A percentile compares a stretch with the other conserved stretches of the same genome.
These are phyloP conservation scores for Conops quadrifasciatus DNA, from an alignment of 2,888 invertebrate genomes.

Conservation along the genomic window DNA sequence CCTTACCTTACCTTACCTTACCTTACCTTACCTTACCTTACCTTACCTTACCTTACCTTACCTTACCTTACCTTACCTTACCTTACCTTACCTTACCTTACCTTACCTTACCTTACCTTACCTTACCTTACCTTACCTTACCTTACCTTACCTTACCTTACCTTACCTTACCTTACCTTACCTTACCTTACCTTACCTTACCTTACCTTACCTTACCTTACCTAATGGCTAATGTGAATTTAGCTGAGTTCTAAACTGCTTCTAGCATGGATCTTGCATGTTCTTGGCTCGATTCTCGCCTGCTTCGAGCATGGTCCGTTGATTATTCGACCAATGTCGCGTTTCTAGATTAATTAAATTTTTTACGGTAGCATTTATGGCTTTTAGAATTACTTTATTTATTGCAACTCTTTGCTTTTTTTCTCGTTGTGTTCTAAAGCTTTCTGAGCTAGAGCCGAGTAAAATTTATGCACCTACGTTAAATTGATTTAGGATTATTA, in stretches of 20 bases:
- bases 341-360: conserved; percentile 7
- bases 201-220: conserved; percentile 10
- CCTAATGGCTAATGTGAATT: no score
- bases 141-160: conserved; percentile 10
- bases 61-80: conserved; percentile 11
- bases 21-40: conserved; percentile 12
- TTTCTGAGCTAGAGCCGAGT: neutral
- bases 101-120: conserved; percentile 14
- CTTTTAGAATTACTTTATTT: neutral
- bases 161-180: conserved; percentile 32
- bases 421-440: no score
- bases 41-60: conserved; percentile 7
- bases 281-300: no score
- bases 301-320: neutral
- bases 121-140: conserved; percentile 12
- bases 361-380: conserved; percentile 1
- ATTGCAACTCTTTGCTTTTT: neutral
- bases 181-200: conserved; percentile 20
- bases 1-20: conserved; percentile 11
- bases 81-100: conserved; percentile 7
- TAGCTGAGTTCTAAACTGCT: no score
- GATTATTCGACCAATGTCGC: neutral
- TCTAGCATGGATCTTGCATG: no score
- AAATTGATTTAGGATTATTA: conserved; percentile 17
- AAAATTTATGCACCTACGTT: neutral